Conservation (phyloP, 2,888 invertebrate genomes). For the Phania funesta region DNA sequence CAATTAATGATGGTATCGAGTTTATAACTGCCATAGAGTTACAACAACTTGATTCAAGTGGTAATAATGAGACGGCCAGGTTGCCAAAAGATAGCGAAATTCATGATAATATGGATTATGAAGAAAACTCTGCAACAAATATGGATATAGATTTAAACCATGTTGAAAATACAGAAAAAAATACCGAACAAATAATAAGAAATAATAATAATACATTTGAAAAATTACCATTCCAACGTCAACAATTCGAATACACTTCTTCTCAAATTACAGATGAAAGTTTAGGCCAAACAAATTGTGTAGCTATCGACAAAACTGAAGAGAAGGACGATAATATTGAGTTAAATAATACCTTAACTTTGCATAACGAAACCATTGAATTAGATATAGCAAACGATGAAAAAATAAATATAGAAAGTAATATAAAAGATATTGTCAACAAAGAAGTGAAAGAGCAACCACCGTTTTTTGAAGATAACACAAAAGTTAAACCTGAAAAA, state of each 20-base stretch:
- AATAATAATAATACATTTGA: not conserved
- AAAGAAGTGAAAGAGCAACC: conserved; percentile 22
- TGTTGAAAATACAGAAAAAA: not conserved
- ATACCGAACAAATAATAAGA: not conserved
- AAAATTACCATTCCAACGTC: not conserved
- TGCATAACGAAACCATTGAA: not conserved
- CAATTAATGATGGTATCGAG: not conserved
- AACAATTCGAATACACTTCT: not conserved
- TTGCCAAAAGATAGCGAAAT: not conserved
- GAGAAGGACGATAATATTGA: not conserved
- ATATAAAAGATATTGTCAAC: not conserved
- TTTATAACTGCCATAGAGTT: not conserved
- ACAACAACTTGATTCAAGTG: not conserved
- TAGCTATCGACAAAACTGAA: not conserved
- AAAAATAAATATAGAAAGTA: conserved; percentile 19
- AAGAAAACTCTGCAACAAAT: not conserved
- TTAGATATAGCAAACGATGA: not conserved
- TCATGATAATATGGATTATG: not conserved
- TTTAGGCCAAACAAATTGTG: not conserved
- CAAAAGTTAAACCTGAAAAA: not conserved
- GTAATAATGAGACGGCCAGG: not conserved
- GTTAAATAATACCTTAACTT: not conserved
- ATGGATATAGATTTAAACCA: not conserved
- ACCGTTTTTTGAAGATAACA: conserved; percentile 44
- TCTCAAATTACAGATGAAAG: not conserved